phyloP scores from a whole-genome alignment of 2,113 vertebrate genomes.

The Poeciliopsis retropinna region DNA sequence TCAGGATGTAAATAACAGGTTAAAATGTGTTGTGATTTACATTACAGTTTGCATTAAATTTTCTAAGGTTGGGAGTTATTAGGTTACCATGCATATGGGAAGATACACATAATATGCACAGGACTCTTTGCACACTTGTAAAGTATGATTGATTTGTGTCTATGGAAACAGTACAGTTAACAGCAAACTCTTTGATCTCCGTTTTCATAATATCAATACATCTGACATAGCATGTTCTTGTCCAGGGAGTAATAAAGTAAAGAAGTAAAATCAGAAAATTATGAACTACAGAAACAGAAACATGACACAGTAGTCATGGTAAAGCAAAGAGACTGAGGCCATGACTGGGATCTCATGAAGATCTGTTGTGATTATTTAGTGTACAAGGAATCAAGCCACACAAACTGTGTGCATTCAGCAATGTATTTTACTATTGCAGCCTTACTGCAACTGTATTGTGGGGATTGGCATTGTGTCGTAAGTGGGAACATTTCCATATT shows the following conservation, averaged over 20 bases:
- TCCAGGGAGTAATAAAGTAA: not conserved
- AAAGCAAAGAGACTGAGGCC: conserved; percentile 23
- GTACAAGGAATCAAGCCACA: not conserved
- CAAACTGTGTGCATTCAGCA: too few relatives aligned
- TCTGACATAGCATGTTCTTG: not conserved
- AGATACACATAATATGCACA: too few relatives aligned
- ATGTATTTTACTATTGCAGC: not conserved
- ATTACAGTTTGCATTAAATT: too few relatives aligned
- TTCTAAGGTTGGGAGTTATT: too few relatives aligned
- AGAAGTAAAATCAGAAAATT: not conserved
- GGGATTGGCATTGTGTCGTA: not conserved
- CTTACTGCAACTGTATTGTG: conserved; percentile 7
- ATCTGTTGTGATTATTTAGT: too few relatives aligned
- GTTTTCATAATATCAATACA: not conserved
- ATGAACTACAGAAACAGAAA: not conserved
- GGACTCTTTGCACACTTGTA: too few relatives aligned
- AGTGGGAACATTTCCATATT: conserved; percentile 41
- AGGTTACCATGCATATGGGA: too few relatives aligned
- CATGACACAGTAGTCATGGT: not conserved
- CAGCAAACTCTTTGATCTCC: too few relatives aligned
- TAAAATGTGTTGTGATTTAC: too few relatives aligned
- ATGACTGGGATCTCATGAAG: not conserved
- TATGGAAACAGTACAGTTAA: too few relatives aligned
- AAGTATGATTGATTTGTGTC: too few relatives aligned
- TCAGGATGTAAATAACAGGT: too few relatives aligned